phyloP scores from a whole-genome alignment of 2,888 invertebrate genomes.

The Pyrocoelia pectoralis region DNA sequence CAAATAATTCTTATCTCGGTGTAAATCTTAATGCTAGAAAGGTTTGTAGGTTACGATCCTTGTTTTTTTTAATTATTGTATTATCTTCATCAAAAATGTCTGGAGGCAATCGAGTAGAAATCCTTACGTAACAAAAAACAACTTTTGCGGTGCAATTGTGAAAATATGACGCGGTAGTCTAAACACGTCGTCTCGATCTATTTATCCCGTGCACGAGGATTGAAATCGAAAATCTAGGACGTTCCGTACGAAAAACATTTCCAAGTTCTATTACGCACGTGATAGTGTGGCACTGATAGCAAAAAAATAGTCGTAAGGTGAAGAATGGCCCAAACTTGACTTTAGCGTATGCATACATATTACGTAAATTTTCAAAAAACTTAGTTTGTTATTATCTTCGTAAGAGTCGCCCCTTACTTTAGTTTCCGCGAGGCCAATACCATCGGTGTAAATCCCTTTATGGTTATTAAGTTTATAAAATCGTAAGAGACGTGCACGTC shows the following conservation, averaged over 20 bases:
- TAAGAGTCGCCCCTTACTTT: neutral
- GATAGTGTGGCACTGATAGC: constrained; percentile 45
- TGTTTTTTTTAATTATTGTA: too few species aligned
- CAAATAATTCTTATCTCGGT: too few species aligned
- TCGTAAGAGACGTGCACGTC: neutral
- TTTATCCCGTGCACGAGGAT: constrained; percentile 52
- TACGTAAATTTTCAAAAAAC: constrained; percentile 39
- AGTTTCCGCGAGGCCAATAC: neutral
- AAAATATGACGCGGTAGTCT: constrained; percentile 38
- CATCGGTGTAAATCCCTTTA: constrained; percentile 4
- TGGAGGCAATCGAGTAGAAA: neutral
- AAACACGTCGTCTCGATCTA: constrained; percentile 52
- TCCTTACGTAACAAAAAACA: constrained; percentile 19
- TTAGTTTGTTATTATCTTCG: constrained; percentile 21
- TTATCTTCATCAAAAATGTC: too few species aligned
- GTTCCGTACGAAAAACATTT: constrained; percentile 43
- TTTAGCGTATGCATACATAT: constrained; percentile 49
- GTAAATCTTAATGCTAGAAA: too few species aligned
- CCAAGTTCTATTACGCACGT: constrained; percentile 41
- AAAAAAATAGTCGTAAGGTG: constrained; percentile 47
- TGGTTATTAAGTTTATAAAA: constrained; percentile 13
- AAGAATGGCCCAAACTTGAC: constrained; percentile 39
- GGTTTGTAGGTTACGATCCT: too few species aligned
- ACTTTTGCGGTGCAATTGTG: constrained; percentile 34
- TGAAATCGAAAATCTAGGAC: constrained; percentile 53